phyloP scores from a whole-genome alignment of 2,888 invertebrate species.

The Dexiosoma caninum region DNA sequence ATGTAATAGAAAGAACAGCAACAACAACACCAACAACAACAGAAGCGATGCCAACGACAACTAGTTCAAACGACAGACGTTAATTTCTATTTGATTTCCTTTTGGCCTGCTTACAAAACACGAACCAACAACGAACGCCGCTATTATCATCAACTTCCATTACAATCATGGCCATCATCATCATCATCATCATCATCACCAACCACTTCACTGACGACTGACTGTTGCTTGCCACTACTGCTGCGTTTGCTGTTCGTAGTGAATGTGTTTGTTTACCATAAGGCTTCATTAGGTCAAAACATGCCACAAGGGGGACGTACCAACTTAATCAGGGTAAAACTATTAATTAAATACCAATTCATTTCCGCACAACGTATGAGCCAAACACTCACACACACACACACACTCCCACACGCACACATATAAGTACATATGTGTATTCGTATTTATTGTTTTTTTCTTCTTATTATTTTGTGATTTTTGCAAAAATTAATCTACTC shows the following conservation, averaged over 20 bases:
- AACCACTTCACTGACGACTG: conserved; percentile 1
- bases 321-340: conserved; percentile 76
- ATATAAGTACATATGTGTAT: too few relatives aligned
- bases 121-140: conserved; percentile 49
- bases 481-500: conserved; percentile 26
- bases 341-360: conserved; percentile 78
- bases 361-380: conserved; percentile 72
- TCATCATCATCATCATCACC: conserved; percentile 10
- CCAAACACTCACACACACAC: conserved; percentile 50
- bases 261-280: conserved; percentile 64
- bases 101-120: conserved; percentile 57
- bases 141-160: conserved; percentile 20
- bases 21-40: conserved; percentile 37
- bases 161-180: conserved; percentile 17
- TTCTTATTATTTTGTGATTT: neutral
- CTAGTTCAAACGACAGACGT: conserved; percentile 67
- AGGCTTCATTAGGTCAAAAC: conserved; percentile 76
- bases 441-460: too few relatives aligned
- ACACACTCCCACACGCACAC: neutral
- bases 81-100: conserved; percentile 77
- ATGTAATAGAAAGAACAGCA: conserved; percentile 5
- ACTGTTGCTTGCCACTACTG: conserved; percentile 54
- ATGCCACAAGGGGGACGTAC: conserved; percentile 64
- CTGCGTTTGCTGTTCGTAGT: neutral
- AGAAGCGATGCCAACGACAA: conserved; percentile 31